A percentile compares a stretch with the other conserved stretches of the same genome.
These are phyloP conservation scores for Oenanthe melanoleuca DNA, from an alignment of 2,113 vertebrate genomes.

Conservation along the genomic window DNA sequence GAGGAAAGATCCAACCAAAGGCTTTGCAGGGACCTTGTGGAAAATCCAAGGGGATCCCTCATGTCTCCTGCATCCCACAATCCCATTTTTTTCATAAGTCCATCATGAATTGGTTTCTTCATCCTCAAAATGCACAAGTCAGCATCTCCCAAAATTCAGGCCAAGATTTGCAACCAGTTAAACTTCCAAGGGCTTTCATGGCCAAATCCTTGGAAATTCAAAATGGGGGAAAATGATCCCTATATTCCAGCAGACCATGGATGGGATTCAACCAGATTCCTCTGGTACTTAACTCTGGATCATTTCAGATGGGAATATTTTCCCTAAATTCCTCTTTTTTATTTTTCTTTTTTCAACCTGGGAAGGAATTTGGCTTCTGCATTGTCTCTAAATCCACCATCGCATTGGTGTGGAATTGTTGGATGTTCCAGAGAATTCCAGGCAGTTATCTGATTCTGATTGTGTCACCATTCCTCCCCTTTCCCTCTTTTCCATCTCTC, in stretches of 20 bases:
- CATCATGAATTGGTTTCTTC: not conserved
- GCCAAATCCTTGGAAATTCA: not conserved
- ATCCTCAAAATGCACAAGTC: not conserved
- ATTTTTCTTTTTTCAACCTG: not conserved
- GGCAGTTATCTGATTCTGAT: accelerated
- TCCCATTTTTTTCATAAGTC: not conserved
- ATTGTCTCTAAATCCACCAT: not conserved
- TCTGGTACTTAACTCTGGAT: accelerated
- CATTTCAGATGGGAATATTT: not conserved
- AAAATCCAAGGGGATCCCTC: not conserved
- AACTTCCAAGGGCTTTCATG: not conserved
- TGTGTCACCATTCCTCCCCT: no score
- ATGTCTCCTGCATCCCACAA: not conserved
- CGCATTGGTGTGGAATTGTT: not conserved
- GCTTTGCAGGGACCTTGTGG: not conserved
- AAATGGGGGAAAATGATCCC: accelerated
- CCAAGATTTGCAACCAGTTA: not conserved
- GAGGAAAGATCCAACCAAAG: not conserved
- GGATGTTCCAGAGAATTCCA: not conserved
- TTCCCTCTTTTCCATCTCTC: not conserved
- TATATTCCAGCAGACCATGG: not conserved
- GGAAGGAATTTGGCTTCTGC: not conserved
- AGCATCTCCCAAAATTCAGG: not conserved
- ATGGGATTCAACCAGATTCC: not conserved
- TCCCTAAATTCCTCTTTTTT: not conserved